Conservation (phyloP, 2,113 vertebrate species). For the Proterorhinus semilunaris region DNA sequence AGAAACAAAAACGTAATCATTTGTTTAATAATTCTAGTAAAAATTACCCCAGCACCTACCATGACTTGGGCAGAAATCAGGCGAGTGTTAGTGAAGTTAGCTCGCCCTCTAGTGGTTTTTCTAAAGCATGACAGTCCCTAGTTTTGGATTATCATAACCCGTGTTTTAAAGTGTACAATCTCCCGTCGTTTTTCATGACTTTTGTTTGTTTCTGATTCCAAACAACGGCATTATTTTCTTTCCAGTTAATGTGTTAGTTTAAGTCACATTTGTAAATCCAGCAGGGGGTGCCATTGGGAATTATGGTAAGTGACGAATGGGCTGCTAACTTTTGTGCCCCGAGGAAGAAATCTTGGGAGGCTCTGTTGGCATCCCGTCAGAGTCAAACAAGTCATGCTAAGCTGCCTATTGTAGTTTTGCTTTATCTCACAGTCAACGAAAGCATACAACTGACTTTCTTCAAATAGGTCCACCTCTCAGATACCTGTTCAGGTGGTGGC, state of each 20-base stretch:
- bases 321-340: background rate
- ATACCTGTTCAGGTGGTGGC: background rate
- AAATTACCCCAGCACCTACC: no score
- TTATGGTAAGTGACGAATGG: background rate
- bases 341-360: slow-evolving; percentile 38
- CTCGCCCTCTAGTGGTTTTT: slow-evolving; percentile 35
- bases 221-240: no score
- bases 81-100: background rate
- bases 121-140: background rate
- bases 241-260: background rate
- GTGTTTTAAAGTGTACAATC: no score
- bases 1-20: no score
- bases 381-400: slow-evolving; percentile 29
- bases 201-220: background rate
- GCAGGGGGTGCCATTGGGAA: slow-evolving; percentile 32
- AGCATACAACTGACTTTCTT: background rate
- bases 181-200: no score
- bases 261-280: background rate
- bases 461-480: background rate
- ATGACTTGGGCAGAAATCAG: no score
- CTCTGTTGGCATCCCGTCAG: slow-evolving; percentile 41
- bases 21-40: no score
- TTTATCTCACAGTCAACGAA: slow-evolving; percentile 27
- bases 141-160: no score
- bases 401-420: slow-evolving; percentile 35